These are phyloP conservation scores for Gambusia holbrooki DNA, from an alignment of 2,113 vertebrate species.

Conservation along the genomic window DNA sequence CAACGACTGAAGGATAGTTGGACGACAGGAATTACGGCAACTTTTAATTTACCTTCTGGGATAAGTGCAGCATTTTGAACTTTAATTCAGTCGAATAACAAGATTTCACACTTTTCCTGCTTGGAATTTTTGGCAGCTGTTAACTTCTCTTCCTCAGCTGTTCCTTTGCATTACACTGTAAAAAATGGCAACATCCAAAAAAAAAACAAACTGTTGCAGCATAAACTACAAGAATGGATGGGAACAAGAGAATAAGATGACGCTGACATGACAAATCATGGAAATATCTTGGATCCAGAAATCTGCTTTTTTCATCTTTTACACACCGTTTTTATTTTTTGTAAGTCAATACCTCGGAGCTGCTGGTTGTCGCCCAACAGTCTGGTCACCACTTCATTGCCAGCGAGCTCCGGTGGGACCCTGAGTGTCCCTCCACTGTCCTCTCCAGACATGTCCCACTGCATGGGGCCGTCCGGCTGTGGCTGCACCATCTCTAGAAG, in stretches of 20 bases:
- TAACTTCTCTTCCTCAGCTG: neutral
- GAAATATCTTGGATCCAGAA: neutral
- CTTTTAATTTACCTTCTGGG: too few species aligned
- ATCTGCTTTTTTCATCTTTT: neutral
- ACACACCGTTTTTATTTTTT: neutral
- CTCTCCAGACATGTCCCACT: conserved; percentile 80
- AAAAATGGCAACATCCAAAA: neutral
- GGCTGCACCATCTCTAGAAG: conserved; percentile 82
- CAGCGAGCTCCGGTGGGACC: conserved; percentile 80
- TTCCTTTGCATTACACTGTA: neutral
- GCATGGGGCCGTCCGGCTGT: conserved; percentile 77
- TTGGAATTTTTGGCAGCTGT: too few species aligned
- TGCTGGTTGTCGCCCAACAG: conserved; percentile 83
- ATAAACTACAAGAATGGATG: neutral
- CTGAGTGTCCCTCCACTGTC: conserved; percentile 76
- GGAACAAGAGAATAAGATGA: neutral
- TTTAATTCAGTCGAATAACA: too few species aligned
- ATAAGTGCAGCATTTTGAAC: too few species aligned
- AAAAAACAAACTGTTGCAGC: neutral
- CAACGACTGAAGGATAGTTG: too few species aligned
- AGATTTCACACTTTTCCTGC: too few species aligned
- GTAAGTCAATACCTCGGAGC: conserved; percentile 76
- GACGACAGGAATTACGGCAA: too few species aligned
- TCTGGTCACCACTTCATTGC: conserved; percentile 80
- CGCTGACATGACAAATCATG: neutral